These are phyloP conservation scores for Poecilia wingei DNA, from an alignment of 2,797 vertebrate species.

Conservation along the genomic window DNA sequence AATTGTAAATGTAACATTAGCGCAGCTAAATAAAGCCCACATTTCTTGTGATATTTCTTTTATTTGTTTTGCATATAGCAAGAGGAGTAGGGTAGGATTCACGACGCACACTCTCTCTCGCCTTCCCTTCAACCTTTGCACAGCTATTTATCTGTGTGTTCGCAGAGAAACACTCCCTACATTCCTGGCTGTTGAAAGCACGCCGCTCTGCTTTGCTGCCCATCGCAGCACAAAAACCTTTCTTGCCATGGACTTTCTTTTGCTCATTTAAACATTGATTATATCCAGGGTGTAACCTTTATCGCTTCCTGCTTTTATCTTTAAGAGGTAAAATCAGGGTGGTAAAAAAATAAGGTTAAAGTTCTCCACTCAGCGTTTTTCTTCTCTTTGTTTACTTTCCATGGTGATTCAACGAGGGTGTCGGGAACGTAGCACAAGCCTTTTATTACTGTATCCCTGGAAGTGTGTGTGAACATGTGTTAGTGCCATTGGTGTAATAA, in stretches of 20 bases:
- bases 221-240: not conserved
- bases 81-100: conserved; percentile 12
- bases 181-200: conserved; percentile 15
- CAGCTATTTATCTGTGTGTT: conserved; percentile 12
- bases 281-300: not conserved
- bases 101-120: conserved; percentile 31
- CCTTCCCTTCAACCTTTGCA: not conserved
- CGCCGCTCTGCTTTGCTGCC: not conserved
- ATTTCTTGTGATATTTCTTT: not conserved
- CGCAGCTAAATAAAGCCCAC: not conserved
- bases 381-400: conserved; percentile 28
- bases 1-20: not conserved
- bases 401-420: not conserved
- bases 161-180: conserved; percentile 48
- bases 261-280: conserved; percentile 4
- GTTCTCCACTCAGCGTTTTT: not conserved
- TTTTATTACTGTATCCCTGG: not conserved
- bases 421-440: conserved; percentile 33
- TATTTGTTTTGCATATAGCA: not conserved
- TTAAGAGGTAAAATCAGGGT: not conserved
- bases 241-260: not conserved
- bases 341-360: not conserved
- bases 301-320: not conserved
- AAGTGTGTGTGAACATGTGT: conserved; percentile 31
- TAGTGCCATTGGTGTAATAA: not conserved